Conservation (phyloP, 2,797 vertebrate species). For the Enoplosus armatus region DNA sequence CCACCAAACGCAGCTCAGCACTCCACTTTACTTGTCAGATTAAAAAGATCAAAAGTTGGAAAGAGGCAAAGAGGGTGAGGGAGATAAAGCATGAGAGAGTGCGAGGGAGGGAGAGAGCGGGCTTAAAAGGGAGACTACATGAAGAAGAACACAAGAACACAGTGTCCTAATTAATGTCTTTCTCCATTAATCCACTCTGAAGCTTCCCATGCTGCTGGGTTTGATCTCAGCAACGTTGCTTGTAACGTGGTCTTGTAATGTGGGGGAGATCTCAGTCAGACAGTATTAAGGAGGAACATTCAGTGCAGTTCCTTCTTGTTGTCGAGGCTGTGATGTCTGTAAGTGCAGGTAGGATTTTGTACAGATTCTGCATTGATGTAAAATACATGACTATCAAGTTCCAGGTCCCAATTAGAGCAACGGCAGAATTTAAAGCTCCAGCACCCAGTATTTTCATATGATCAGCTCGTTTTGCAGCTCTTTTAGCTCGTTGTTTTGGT, state of each 20-base stretch:
- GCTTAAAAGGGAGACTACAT: constrained; percentile 65
- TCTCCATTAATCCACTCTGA: constrained; percentile 72
- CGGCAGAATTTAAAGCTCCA: neutral
- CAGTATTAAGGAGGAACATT: constrained; percentile 40
- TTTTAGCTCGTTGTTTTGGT: constrained; percentile 1
- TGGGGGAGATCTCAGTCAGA: constrained; percentile 62
- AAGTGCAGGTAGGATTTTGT: constrained; percentile 21
- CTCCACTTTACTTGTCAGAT: constrained; percentile 56
- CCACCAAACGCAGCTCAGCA: constrained; percentile 17
- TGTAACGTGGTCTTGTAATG: constrained; percentile 44
- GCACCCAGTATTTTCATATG: no score
- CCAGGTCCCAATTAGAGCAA: constrained; percentile 6
- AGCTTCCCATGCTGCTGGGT: constrained; percentile 69
- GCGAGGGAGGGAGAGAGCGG: constrained; percentile 20
- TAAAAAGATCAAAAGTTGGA: constrained; percentile 67
- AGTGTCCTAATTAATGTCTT: constrained; percentile 78
- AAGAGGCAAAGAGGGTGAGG: constrained; percentile 35
- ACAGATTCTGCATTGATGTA: neutral
- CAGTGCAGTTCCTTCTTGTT: constrained; percentile 13
- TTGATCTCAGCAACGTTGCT: constrained; percentile 69
- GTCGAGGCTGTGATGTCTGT: constrained; percentile 17
- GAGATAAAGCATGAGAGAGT: constrained; percentile 39
- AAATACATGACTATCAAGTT: neutral
- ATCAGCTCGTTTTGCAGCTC: no score
- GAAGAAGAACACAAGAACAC: constrained; percentile 69